These are phyloP conservation scores for Hydractinia echinata DNA, from an alignment of 30 jellyfish, hydroid and myxozoan species.

Conservation along the genomic window DNA sequence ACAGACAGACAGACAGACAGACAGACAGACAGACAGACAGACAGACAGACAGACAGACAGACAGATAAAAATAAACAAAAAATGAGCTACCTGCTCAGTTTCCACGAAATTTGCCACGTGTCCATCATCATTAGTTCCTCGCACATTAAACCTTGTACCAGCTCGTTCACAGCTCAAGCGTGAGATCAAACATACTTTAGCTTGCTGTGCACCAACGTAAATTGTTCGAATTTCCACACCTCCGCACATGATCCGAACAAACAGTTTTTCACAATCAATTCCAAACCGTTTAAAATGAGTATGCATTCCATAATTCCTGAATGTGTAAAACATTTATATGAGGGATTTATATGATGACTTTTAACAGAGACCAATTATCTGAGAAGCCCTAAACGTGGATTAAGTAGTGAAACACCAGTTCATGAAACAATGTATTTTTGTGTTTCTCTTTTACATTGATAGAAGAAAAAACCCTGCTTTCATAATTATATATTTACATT, in stretches of 20 bases:
- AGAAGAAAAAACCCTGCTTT: too few species aligned
- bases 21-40: too few species aligned
- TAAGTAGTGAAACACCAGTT: too few species aligned
- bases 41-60: too few species aligned
- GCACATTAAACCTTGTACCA: slow-evolving; percentile 79
- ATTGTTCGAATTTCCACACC: slow-evolving; percentile 72
- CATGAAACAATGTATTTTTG: too few species aligned
- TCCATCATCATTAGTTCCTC: slow-evolving; percentile 98
- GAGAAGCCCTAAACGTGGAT: too few species aligned
- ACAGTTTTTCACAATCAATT: slow-evolving; percentile 59
- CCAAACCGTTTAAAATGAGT: slow-evolving; percentile 55
- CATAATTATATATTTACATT: too few species aligned
- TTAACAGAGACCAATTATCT: too few species aligned
- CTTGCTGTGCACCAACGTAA: slow-evolving; percentile 84
- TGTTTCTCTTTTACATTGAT: too few species aligned
- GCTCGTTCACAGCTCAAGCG: slow-evolving; percentile 91
- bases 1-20: too few species aligned
- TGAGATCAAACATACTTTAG: slow-evolving; percentile 88
- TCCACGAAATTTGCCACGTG: slow-evolving; percentile 97
- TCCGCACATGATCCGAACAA: slow-evolving; percentile 78
- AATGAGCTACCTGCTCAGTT: slow-evolving; percentile 84
- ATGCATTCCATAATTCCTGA: slow-evolving; percentile 80
- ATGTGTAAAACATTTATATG: background rate
- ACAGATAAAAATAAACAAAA: too few species aligned
- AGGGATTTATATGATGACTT: too few species aligned